Conservation (phyloP, 2,113 vertebrate genomes). For the Spheniscus mendiculus region DNA sequence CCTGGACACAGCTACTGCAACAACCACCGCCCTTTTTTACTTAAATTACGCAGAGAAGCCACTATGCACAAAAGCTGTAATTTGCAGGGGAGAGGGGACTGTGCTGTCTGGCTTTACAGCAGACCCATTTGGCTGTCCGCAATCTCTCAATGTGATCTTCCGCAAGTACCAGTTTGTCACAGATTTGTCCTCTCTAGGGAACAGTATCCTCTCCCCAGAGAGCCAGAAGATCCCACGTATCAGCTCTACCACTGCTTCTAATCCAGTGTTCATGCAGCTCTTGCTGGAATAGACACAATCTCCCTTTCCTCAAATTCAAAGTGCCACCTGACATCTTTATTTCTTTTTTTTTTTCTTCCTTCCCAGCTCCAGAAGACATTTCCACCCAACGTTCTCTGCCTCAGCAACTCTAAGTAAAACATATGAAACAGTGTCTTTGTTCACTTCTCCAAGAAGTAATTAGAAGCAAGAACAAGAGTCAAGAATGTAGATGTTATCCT, state of each 20-base stretch:
- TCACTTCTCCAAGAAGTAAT: slow-evolving; percentile 73
- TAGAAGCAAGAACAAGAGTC: slow-evolving; percentile 61
- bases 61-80: background rate
- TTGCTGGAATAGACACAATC: background rate
- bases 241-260: background rate
- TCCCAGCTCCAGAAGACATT: background rate
- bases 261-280: background rate
- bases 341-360: background rate
- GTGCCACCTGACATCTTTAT: background rate
- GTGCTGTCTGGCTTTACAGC: background rate
- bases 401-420: slow-evolving; percentile 73
- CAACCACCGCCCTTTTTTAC: rapidly evolving
- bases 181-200: background rate
- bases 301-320: background rate
- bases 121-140: background rate
- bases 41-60: background rate
- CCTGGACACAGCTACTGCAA: background rate
- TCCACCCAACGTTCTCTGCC: slow-evolving; percentile 53
- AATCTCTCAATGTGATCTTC: background rate
- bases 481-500: slow-evolving; percentile 15
- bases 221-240: background rate
- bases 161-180: background rate
- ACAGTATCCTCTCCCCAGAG: background rate
- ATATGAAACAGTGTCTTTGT: slow-evolving; percentile 54
- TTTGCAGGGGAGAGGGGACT: background rate